phyloP scores from a whole-genome alignment of 2,113 vertebrate species.

The Dicerorhinus sumatrensis region DNA sequence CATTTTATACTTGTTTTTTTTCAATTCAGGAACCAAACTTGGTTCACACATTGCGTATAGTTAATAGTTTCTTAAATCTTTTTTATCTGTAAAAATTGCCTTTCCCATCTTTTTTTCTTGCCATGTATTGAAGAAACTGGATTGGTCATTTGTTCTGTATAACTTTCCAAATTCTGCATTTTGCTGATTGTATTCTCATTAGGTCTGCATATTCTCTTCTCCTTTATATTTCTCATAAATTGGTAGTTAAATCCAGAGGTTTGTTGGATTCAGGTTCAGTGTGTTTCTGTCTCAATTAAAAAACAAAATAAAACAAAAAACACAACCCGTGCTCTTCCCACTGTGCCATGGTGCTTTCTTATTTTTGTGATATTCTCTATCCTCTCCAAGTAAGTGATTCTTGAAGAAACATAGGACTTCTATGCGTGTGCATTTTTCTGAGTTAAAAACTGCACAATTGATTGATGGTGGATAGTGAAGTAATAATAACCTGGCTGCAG shows the following conservation, averaged over 20 bases:
- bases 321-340: neutral
- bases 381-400: neutral
- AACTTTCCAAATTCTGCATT: neutral
- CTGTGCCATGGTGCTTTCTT: neutral
- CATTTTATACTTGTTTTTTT: neutral
- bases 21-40: neutral
- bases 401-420: neutral
- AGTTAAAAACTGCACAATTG: conserved; percentile 8
- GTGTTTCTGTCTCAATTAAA: conserved; percentile 35
- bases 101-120: neutral
- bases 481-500: neutral
- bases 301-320: neutral
- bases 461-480: neutral
- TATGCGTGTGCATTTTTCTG: neutral
- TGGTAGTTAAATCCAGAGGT: neutral
- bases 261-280: neutral
- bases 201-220: conserved; percentile 3
- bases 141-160: conserved; percentile 14
- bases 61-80: neutral
- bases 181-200: neutral
- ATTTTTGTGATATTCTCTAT: neutral
- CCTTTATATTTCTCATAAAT: conserved; percentile 15
- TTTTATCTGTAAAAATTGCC: neutral
- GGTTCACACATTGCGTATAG: neutral
- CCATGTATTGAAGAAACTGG: neutral